These are phyloP conservation scores for Proisotoma minuta DNA, from an alignment of 2,888 invertebrate species.

Conservation along the genomic window DNA sequence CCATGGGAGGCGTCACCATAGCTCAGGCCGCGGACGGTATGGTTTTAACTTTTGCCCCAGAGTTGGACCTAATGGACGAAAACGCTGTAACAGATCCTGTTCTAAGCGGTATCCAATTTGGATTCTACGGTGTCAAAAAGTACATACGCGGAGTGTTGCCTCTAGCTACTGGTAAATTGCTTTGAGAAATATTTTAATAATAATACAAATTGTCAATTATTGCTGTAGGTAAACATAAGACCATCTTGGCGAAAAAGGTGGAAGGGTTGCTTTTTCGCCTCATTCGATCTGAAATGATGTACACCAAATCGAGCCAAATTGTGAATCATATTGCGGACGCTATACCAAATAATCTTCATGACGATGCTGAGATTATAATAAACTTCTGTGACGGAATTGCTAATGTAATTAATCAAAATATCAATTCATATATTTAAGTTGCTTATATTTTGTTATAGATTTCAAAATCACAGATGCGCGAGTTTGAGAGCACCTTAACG, in stretches of 20 bases:
- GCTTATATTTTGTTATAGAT: too few species aligned
- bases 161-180: too few species aligned
- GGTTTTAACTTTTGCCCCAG: constrained; percentile 18
- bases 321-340: neutral
- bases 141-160: neutral
- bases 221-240: neutral
- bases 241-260: neutral
- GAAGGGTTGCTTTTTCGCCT: neutral
- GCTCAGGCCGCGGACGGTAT: neutral
- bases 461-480: too few species aligned
- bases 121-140: neutral
- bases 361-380: neutral
- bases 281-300: neutral
- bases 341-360: neutral
- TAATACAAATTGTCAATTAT: too few species aligned
- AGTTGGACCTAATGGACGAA: too few species aligned
- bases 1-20: too few species aligned
- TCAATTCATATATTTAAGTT: too few species aligned
- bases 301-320: neutral
- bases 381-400: neutral
- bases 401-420: neutral
- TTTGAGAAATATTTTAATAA: too few species aligned
- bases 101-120: neutral
- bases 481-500: too few species aligned
- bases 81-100: too few species aligned